Base-by-base conservation (phyloP, 1,140 invertebrate genomes). In the Orussus abietinus region DNA sequence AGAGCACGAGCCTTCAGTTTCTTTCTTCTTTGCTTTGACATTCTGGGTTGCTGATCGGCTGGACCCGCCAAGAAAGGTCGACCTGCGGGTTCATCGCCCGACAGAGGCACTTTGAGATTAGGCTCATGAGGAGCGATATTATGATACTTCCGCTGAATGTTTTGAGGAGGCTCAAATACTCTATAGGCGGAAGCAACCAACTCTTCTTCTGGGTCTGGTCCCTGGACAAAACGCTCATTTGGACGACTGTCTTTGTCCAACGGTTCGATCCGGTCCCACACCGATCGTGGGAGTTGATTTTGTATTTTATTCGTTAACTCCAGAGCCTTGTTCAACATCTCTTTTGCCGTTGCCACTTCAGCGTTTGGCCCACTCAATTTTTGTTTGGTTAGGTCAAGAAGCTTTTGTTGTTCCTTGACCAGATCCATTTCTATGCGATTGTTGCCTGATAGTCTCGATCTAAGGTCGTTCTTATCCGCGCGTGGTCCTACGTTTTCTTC, bases 211-310 rank as follows among this genome's bases (percentile, higher is more conserved):
- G n/a, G 31, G 4, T 17, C 6, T 7, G 12, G 13, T 12, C 9
- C 9, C 31, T 67, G 62, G 1, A 69, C 47, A 17, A 55, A 62
- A 36, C 64, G 66, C 22, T n/a, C n/a, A n/a, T n/a, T n/a, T n/a
- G n/a, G n/a, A n/a, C n/a, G n/a, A n/a, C n/a, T n/a, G n/a, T n/a
- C n/a, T n/a, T 46, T 49, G 5, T 55, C 57, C 4, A 58, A 41
- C 2, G 71, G 68, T 5, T 62, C 64, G 18, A 74, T 72, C 12
- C 71, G 57, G 52, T 74, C 64, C 71, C 71, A 72, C 12, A 72
- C 69, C 1, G 69, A 67, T 12, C 60, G 45, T 0, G 69, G 62
- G 21, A 74, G 35, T 34, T 69, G 69, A 49, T 38, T 69, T 19
- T 66, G 62, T 5, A 72, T 45, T 32, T 70, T 69, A 32, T 62